Conservation (phyloP, 2,113 vertebrate genomes). For the Scopus umbretta region DNA sequence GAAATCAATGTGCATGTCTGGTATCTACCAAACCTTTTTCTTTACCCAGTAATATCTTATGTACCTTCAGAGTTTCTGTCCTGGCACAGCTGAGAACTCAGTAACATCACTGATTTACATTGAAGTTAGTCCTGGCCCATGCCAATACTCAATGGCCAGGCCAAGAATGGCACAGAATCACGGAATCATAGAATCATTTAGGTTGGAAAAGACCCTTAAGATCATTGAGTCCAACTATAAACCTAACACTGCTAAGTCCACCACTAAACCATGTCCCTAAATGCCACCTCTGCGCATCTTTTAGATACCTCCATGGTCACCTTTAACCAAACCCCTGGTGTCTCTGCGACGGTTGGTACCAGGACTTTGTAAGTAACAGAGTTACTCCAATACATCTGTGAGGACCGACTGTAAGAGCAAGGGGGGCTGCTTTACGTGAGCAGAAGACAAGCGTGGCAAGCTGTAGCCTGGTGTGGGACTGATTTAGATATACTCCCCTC, state of each 20-base stretch:
- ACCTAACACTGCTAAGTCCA: neutral
- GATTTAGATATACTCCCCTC: too few relatives aligned
- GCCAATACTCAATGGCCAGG: neutral
- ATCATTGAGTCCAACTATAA: neutral
- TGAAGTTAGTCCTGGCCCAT: neutral
- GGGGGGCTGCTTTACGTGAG: neutral
- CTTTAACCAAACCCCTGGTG: neutral
- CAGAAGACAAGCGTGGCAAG: too few relatives aligned
- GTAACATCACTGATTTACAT: neutral
- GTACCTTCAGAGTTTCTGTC: neutral
- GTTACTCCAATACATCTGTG: neutral
- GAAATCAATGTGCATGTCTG: neutral
- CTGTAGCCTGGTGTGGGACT: rapidly evolving
- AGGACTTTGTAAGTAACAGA: too few relatives aligned
- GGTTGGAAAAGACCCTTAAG: neutral
- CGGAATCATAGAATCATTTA: neutral
- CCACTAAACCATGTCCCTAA: too few relatives aligned
- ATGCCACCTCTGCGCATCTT: neutral
- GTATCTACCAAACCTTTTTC: too few relatives aligned
- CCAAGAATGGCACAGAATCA: neutral
- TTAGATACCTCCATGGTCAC: neutral
- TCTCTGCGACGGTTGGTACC: neutral
- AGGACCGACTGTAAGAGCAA: neutral
- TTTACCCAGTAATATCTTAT: neutral
- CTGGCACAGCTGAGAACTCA: neutral